Percentiles rank a stretch among this genome's conserved stretches.
Evolutionary conservation across 2,113 vertebrate genomes (phyloP).

Genomic region (Albula glossodonta): DNA sequence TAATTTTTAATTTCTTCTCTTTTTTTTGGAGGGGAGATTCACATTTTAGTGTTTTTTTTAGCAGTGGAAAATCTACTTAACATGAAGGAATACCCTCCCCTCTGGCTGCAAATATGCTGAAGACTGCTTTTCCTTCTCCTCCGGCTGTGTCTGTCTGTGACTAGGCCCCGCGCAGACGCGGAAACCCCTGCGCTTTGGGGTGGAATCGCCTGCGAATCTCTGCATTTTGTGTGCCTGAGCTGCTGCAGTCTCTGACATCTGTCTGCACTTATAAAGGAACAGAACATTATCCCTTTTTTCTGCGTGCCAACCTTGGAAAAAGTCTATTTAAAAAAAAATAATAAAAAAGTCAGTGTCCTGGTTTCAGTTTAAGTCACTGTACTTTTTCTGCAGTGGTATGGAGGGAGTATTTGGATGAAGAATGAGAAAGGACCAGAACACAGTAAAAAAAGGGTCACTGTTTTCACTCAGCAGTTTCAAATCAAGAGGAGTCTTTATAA

Average conservation of each 20-base stretch:
- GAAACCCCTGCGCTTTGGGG: background rate
- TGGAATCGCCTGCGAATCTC: background rate
- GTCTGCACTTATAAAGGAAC: constrained; percentile 20
- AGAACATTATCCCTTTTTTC: constrained; percentile 11
- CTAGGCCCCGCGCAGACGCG: background rate
- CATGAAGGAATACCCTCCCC: background rate
- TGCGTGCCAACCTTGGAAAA: background rate
- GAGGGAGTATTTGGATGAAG: background rate
- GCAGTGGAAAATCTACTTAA: background rate
- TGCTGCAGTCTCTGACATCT: constrained; percentile 8
- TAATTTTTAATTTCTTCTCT: background rate
- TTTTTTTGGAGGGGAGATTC: background rate
- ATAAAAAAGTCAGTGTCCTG: background rate
- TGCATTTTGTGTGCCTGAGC: background rate
- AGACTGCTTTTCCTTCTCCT: background rate
- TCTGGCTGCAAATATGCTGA: background rate
- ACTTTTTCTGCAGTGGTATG: background rate
- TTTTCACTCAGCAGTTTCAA: background rate
- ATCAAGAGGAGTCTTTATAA: background rate
- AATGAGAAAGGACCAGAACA: background rate
- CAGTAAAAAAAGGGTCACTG: background rate
- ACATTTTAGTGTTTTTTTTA: background rate
- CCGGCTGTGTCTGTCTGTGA: background rate
- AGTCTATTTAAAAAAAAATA: background rate
- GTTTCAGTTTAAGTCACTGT: constrained; percentile 7